Evolutionary conservation across 2,113 vertebrate genomes (phyloP), one percentile per base, ranked within the genome.

Genomic region (Macheiramphus alcinus): DNA sequence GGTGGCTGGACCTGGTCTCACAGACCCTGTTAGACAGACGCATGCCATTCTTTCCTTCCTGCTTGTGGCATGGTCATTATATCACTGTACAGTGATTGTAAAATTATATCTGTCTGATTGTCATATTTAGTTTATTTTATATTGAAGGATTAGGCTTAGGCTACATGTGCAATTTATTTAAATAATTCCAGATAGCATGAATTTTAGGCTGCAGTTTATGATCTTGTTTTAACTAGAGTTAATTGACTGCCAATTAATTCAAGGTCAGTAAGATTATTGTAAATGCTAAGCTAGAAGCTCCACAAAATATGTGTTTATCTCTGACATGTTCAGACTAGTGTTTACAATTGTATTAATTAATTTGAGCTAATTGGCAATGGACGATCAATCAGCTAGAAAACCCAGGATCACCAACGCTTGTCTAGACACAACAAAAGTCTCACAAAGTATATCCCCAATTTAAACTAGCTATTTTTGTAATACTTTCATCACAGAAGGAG

Each of bases 311-410:
- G 9, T 84, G 27, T 45, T 84, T 84, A 76, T 70, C 58, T 91
- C 68, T 92, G 83, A 81, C 65, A 71, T 65, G 47, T 68, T 87
- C 70, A 92, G 61, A 23, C 43, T 94, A 75, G 31, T 81, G 66
- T 89, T 96, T 94, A 91, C 83, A 82, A 43, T 31, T 82, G 43
- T 58, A 75, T 71, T 95, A 16, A 53, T 88, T 94, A 92, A 68
- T 86, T 87, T 53, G 56, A 93, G 19, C 32, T 94, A 91, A 95
- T 38, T 91, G 86, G 23, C 52, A 93, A 58, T 72, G 79, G 78
- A n/a, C 3, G 11, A 84, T 94, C 73, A 85, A 95, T 86, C 45
- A 91, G 32, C 36, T 65, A 82, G 83, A 84, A 93, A 94, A 72
- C 32, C 20, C 34, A 78, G 68, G 52, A 61, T 61, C 63, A 86